Evolutionary conservation across 1,140 invertebrate genomes (phyloP).

Genomic region (Zeugodacus cucurbitae): DNA sequence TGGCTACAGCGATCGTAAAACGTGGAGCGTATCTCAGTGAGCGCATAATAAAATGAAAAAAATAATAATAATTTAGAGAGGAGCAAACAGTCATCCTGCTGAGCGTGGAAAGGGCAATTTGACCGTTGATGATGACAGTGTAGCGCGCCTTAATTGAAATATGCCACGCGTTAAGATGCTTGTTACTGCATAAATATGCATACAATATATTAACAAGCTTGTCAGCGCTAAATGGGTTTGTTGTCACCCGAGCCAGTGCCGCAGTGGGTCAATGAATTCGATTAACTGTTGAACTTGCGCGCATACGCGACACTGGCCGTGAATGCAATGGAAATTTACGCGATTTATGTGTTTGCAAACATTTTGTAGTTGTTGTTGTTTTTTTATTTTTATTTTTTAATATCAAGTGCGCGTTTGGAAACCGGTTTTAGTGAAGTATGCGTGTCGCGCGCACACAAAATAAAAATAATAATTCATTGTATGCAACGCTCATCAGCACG

Average conservation of each 20-base stretch:
- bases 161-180: background rate
- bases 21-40: background rate
- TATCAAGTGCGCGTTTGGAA: background rate
- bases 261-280: constrained; percentile 40
- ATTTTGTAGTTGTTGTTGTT: too few species aligned
- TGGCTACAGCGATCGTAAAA: background rate
- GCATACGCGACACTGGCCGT: background rate
- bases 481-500: background rate
- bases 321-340: background rate
- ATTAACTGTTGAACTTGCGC: constrained; percentile 39
- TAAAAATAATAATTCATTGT: background rate
- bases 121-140: background rate
- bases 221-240: background rate
- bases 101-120: too few species aligned
- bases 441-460: background rate
- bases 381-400: background rate
- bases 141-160: background rate
- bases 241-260: background rate
- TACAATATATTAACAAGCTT: background rate
- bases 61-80: background rate
- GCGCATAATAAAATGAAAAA: background rate
- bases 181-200: background rate
- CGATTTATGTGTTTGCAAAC: background rate
- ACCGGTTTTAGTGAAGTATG: background rate
- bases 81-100: background rate